Percentiles rank a stretch among this genome's conserved stretches.
Evolutionary conservation across 2,888 invertebrate species (phyloP).

Genomic region (Eristalinus aeneus): DNA sequence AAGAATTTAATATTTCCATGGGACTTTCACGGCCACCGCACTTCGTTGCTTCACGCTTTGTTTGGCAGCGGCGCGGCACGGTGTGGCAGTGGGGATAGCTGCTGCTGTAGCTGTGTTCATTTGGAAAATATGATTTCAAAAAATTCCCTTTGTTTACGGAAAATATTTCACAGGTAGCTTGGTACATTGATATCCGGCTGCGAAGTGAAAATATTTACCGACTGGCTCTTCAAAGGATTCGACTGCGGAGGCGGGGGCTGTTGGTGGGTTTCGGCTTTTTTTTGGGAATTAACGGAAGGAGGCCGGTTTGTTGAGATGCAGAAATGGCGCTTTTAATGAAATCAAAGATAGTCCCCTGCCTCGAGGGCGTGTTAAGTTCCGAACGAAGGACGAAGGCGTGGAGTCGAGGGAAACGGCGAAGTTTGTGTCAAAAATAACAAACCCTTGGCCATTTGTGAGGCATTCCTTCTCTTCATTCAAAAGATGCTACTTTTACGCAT

Average conservation of each 20-base stretch:
- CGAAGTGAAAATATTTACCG: constrained; percentile 68
- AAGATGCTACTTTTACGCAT: background rate
- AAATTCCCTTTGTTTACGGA: constrained; percentile 68
- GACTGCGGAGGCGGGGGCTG: background rate
- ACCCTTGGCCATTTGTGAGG: background rate
- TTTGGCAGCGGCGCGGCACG: constrained; percentile 55
- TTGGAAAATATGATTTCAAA: constrained; percentile 69
- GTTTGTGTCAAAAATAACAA: background rate
- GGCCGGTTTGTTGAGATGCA: background rate
- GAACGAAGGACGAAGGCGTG: background rate
- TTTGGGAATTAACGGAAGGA: constrained; percentile 18
- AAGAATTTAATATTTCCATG: constrained; percentile 70
- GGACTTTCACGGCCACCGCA: constrained; percentile 66
- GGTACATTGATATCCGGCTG: constrained; percentile 70
- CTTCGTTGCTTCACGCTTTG: constrained; percentile 66
- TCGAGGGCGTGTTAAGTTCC: background rate
- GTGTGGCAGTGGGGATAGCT: background rate
- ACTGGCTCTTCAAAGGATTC: constrained; percentile 64
- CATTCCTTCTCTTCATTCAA: background rate
- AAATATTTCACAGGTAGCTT: constrained; percentile 69
- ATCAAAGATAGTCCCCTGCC: constrained; percentile 13
- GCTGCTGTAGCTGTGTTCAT: constrained; percentile 47
- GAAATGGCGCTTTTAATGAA: constrained; percentile 24
- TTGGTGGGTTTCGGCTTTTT: background rate
- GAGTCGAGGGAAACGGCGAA: background rate